A percentile compares a stretch with the other conserved stretches of the same genome.
These are phyloP conservation scores for Struthio camelus DNA, from an alignment of 2,113 vertebrate species.

Conservation along the genomic window DNA sequence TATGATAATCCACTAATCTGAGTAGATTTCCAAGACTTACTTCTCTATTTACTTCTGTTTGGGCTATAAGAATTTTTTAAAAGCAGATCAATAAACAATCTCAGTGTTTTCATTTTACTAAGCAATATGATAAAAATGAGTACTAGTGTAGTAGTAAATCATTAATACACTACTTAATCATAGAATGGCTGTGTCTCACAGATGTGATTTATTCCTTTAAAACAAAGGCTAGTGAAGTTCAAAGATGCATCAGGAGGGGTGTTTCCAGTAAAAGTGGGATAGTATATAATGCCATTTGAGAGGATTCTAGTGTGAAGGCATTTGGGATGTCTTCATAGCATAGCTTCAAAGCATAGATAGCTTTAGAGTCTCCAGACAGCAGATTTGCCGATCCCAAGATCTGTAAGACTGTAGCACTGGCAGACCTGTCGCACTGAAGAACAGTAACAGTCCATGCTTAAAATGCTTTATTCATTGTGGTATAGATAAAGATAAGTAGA, in stretches of 20 bases:
- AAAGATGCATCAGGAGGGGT: neutral
- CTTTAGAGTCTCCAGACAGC: neutral
- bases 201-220: neutral
- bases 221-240: neutral
- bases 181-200: neutral
- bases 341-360: neutral
- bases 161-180: constrained; percentile 51
- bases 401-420: neutral
- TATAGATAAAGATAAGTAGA: neutral
- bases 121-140: constrained; percentile 38
- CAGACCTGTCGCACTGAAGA: neutral
- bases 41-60: constrained; percentile 26
- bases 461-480: neutral
- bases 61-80: neutral
- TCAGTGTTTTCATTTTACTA: constrained; percentile 60
- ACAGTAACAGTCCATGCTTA: neutral
- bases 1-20: neutral
- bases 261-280: neutral
- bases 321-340: neutral
- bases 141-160: constrained; percentile 36
- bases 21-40: neutral
- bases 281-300: neutral
- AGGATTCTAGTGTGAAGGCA: neutral
- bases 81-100: constrained; percentile 50
- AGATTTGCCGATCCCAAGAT: neutral